Conservation (phyloP, 2,113 vertebrate species). For the Rhea americana region DNA sequence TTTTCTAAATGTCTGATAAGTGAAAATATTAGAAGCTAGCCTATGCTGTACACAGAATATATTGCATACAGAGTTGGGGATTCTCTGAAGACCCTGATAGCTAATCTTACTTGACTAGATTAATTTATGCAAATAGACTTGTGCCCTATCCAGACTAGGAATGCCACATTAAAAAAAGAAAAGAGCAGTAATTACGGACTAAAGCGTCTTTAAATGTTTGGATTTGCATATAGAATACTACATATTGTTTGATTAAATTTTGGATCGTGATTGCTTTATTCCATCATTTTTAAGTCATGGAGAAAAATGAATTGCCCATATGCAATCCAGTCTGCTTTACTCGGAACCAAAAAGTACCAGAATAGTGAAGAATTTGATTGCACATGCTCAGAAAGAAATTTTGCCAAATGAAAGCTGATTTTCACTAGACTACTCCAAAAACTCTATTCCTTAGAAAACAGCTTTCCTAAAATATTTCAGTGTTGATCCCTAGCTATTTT, state of each 20-base stretch:
- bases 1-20: not conserved
- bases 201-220: not conserved
- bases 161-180: not conserved
- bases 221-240: not conserved
- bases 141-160: not conserved
- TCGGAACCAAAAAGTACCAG: not conserved
- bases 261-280: too few relatives aligned
- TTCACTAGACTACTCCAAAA: not conserved
- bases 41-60: not conserved
- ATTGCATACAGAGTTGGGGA: fast-evolving
- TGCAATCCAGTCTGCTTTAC: not conserved
- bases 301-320: not conserved
- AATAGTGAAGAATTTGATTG: fast-evolving
- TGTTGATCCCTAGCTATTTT: not conserved
- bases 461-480: not conserved
- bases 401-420: not conserved
- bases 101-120: not conserved
- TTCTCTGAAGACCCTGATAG: not conserved
- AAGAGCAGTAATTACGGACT: fast-evolving
- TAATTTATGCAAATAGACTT: not conserved
- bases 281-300: fast-evolving
- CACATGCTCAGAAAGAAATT: not conserved
- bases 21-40: not conserved
- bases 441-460: not conserved
- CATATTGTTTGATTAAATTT: not conserved